phyloP scores from a whole-genome alignment of 2,797 vertebrate genomes.

The Propithecus perrieri region DNA sequence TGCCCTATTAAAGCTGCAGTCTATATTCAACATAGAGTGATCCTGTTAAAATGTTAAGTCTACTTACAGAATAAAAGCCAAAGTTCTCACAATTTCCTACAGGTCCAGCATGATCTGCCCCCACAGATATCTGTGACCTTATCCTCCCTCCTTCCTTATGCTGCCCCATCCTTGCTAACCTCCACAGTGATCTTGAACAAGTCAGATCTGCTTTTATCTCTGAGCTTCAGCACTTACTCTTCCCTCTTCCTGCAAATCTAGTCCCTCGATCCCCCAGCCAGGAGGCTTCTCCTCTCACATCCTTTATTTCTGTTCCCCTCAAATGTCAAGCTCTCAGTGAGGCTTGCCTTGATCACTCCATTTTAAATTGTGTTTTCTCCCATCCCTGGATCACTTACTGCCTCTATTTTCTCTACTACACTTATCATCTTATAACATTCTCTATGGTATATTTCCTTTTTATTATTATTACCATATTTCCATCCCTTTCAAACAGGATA shows the following conservation, averaged over 20 bases:
- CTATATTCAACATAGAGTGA: neutral
- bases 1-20: neutral
- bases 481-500: neutral
- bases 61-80: neutral
- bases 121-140: too few species aligned
- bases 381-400: neutral
- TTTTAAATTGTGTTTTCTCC: neutral
- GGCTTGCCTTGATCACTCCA: neutral
- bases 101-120: neutral
- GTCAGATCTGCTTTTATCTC: neutral
- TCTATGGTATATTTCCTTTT: neutral
- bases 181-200: neutral
- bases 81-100: neutral
- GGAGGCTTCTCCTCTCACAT: rapidly evolving
- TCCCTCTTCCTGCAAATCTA: neutral
- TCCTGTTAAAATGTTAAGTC: neutral
- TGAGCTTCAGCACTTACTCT: neutral
- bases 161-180: too few species aligned
- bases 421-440: neutral
- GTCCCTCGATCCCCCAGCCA: too few species aligned
- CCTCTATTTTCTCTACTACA: neutral
- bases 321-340: neutral
- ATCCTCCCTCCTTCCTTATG: neutral
- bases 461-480: neutral
- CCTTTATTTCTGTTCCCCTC: neutral